Base-by-base conservation (phyloP, 2,888 invertebrate species). In the Melitaea athalia region DNA sequence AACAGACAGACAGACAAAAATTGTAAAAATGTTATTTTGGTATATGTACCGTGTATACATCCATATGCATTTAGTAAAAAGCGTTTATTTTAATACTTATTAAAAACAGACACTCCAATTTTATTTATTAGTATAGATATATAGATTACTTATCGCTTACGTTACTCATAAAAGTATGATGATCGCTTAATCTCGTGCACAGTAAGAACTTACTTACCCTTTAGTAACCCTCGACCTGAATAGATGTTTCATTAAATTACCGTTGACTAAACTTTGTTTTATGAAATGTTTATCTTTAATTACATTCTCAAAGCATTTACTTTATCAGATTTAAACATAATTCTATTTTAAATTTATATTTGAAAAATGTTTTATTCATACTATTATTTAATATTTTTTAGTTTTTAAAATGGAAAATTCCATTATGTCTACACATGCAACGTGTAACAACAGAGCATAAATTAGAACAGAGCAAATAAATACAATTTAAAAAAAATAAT, bases 201-300 rank as follows among this genome's bases (percentile, higher is more conserved):
- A 50, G 55, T 47, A 55, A 64, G 64, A 61, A 55, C 64, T 49
- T 59, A 55, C 64, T 49, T 53, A 15, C 60, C 63, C 67, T 53
- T 50, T 38, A 68, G 68, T 68, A 53, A 55, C 64, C 61, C 64
- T 64, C 65, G 67, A 68, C 69, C 65, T 66, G 67, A 71, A 64
- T 60, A 61, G 60, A 61, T 55, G 24, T 53, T 55, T 52, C 60
- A 49, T 64, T 68, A 49, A 68, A 61, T 45, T 61, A 63, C 24
- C 43, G 31, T 45, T 52, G 53, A 53, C 45, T 24, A 55, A 45
- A 57, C 42, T 53, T 12, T 11, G 24, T 31, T 15, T n/a, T 15
- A 57, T 17, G 11, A 17, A 42, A 17, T 42, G 38, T 57, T 15
- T 42, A 57, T 15, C 55, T 42, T 42, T 15, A 42, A 15, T 15